Base-by-base conservation (phyloP, 2,797 vertebrate genomes). In the Gephyroberyx darwinii region DNA sequence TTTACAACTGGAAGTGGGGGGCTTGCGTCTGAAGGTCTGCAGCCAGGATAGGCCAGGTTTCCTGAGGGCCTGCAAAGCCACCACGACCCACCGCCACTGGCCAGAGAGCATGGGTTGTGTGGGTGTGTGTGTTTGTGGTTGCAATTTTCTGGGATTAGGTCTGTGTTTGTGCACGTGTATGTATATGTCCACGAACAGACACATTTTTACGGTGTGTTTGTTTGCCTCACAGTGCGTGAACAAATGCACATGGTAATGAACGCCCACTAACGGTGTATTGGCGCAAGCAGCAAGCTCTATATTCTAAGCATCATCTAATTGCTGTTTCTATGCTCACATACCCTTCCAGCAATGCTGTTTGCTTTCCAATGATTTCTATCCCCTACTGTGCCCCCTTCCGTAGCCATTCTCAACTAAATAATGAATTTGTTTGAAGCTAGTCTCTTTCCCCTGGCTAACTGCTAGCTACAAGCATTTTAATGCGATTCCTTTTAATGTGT, bases 341-440 rank as follows among this genome's bases (percentile, higher is more conserved):
- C 59, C 80, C 67, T 57, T 62, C 14, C 52, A 84, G 79, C 79
- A n/a, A 53, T 48, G 10, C 47, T 82, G 69, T 84, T 86, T 83
- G 73, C 60, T 82, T 82, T 75, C 68, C 58, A 71, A 10, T 82
- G 72, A 79, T 88, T 82, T 70, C 48, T 47, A n/a, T 70, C 59
- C 72, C 85, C 77, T 53, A 59, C 68, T 74, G 69, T 63, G 75
- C 26, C 70, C 71, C 60, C 75, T 51, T 65, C 69, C 31, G 37
- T 10, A 39, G 70, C 72, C 69, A 48, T 80, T 75, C 61, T 74
- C 47, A 35, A 47, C 65, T 74, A 83, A 85, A 86, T 88, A 87
- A 86, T 84, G 72, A 81, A 86, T 82, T 82, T 75, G 72, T 88
- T 82, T 58, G 79, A 86, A 74, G 35, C 75, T 17, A 54, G 63